These are phyloP conservation scores for Aegypius monachus DNA, from an alignment of 2,113 vertebrate species.

Conservation along the genomic window DNA sequence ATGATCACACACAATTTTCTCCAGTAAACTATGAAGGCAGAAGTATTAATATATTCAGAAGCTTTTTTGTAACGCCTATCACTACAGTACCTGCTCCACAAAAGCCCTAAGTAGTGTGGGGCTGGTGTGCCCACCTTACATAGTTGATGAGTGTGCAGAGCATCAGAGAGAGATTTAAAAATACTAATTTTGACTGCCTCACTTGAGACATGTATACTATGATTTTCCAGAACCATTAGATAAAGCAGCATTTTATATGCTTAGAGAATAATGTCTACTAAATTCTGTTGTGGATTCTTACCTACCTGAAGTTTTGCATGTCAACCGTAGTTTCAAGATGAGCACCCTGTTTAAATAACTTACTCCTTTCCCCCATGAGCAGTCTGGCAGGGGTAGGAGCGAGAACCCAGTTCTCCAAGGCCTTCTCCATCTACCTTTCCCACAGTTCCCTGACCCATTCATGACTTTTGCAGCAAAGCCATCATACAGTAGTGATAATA, in stretches of 20 bases:
- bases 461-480: neutral
- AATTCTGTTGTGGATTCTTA: neutral
- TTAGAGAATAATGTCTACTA: neutral
- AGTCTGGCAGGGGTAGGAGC: neutral
- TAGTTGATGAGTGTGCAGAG: neutral
- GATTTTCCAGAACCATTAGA: neutral
- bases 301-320: neutral
- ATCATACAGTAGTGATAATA: neutral
- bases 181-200: neutral
- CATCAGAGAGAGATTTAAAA: neutral
- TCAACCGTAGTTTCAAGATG: neutral
- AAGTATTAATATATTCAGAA: neutral
- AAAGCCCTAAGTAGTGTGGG: neutral
- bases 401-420: neutral
- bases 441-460: neutral
- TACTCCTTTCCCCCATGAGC: accelerated
- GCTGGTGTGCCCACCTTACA: neutral
- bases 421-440: neutral
- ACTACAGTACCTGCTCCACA: neutral
- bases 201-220: accelerated
- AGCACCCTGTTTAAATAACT: neutral
- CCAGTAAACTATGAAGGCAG: neutral
- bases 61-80: neutral
- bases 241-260: neutral
- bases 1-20: neutral